Conservation (phyloP, 1,140 invertebrate species). For the Bombus terrestris region DNA sequence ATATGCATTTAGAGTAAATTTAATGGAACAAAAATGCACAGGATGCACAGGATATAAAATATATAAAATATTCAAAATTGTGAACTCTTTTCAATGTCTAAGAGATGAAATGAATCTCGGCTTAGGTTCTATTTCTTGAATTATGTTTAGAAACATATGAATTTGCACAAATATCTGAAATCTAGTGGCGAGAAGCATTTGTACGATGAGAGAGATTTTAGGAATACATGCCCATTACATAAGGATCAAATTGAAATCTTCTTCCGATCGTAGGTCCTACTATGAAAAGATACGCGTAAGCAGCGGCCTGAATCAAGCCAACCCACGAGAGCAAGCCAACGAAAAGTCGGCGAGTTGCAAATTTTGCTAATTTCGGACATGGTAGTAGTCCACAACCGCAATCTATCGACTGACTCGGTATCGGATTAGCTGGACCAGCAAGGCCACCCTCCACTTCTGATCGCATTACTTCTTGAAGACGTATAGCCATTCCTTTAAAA, state of each 20-base stretch:
- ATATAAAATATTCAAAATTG: background rate
- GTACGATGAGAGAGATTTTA: no score
- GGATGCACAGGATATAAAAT: background rate
- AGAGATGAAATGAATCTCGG: background rate
- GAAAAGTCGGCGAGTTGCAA: conserved; percentile 83
- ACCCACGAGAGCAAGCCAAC: conserved; percentile 82
- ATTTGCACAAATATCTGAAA: background rate
- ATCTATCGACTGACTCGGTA: conserved; percentile 83
- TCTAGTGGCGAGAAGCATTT: no score
- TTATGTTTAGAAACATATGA: background rate
- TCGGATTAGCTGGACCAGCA: conserved; percentile 79
- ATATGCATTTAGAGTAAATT: background rate
- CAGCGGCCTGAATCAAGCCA: conserved; percentile 83
- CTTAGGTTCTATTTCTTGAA: background rate
- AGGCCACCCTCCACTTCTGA: conserved; percentile 79
- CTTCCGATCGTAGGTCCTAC: conserved; percentile 83
- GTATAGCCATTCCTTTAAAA: conserved; percentile 70
- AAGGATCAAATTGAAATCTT: conserved; percentile 81
- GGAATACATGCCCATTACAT: conserved; percentile 80
- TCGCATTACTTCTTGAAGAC: conserved; percentile 73
- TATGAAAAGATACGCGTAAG: conserved; percentile 83
- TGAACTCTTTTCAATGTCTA: background rate
- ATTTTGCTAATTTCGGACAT: conserved; percentile 84
- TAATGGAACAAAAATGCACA: background rate
- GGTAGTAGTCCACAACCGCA: conserved; percentile 84